phyloP scores from a whole-genome alignment of 2,797 vertebrate genomes.

The Etheostoma nigrum region DNA sequence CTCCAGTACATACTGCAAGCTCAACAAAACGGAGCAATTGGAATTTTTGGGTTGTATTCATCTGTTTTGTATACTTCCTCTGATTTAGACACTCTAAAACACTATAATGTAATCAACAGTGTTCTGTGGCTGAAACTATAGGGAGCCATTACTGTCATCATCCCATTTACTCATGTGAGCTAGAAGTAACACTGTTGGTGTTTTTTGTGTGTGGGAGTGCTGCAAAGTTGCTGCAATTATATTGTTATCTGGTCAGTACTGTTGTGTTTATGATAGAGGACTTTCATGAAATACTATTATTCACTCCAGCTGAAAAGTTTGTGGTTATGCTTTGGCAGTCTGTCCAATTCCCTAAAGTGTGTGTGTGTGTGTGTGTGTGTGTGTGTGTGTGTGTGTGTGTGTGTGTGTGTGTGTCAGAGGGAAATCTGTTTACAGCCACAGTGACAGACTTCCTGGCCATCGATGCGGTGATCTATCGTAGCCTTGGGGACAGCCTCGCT shows the following conservation, averaged over 20 bases:
- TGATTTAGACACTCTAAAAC: conserved; percentile 39
- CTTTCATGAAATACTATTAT: conserved; percentile 26
- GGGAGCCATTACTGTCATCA: conserved; percentile 44
- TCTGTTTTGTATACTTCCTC: conserved; percentile 28
- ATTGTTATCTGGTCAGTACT: conserved; percentile 47
- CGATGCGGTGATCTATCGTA: conserved; percentile 96
- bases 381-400: conserved; percentile 46
- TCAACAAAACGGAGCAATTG: neutral
- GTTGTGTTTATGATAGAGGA: conserved; percentile 46
- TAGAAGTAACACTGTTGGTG: conserved; percentile 10
- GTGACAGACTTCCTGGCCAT: conserved; percentile 98
- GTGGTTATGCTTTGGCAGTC: conserved; percentile 27
- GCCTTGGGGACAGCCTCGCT: conserved; percentile 92
- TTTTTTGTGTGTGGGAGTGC: conserved; percentile 18
- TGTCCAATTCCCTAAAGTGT: conserved; percentile 18
- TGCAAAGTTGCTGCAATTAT: conserved; percentile 45
- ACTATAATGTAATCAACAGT: conserved; percentile 43
- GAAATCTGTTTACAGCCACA: conserved; percentile 95
- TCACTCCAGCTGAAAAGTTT: conserved; percentile 33
- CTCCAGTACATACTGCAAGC: neutral
- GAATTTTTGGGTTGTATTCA: conserved; percentile 17
- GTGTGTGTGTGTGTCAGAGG: conserved; percentile 82
- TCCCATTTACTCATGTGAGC: conserved; percentile 49
- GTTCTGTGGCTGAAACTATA: conserved; percentile 33
- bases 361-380: conserved; percentile 39